Evolutionary conservation across 2,888 invertebrate species (phyloP).

Genomic region (Xestia sexstrigata): DNA sequence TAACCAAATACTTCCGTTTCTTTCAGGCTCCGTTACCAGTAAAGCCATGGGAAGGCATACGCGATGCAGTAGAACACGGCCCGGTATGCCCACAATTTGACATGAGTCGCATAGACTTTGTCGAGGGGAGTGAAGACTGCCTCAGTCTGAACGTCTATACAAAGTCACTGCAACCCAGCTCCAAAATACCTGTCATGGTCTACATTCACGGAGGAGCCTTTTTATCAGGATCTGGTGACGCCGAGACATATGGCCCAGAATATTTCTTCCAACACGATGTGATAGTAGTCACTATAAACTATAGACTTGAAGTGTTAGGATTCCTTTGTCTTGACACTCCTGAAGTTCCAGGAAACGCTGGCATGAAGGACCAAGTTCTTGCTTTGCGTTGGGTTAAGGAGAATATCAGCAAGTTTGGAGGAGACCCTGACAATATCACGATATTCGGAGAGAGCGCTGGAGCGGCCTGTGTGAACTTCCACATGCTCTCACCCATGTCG

Average conservation of each 20-base stretch:
- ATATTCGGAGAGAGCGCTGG: conserved; percentile 87
- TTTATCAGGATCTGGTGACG: conserved; percentile 80
- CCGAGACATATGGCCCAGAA: conserved; percentile 79
- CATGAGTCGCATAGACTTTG: conserved; percentile 63
- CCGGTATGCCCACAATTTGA: conserved; percentile 81
- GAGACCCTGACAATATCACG: conserved; percentile 80
- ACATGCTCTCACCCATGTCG: conserved; percentile 84
- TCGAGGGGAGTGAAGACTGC: conserved; percentile 81
- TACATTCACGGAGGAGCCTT: conserved; percentile 85
- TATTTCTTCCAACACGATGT: conserved; percentile 81
- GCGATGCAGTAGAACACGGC: conserved; percentile 79
- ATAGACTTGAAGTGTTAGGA: conserved; percentile 78
- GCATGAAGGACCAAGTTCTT: conserved; percentile 82
- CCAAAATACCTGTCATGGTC: conserved; percentile 83
- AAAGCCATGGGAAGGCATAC: conserved; percentile 76
- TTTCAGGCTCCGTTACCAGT: conserved; percentile 79
- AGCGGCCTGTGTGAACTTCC: conserved; percentile 78
- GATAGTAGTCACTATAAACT: conserved; percentile 84
- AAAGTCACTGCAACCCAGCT: conserved; percentile 65
- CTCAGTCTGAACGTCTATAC: conserved; percentile 82
- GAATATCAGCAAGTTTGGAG: conserved; percentile 80
- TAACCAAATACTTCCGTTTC: background rate
- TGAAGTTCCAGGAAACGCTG: conserved; percentile 83
- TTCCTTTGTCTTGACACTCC: conserved; percentile 75
- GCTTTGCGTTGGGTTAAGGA: conserved; percentile 79